Evolutionary conservation across 2,797 vertebrate genomes (phyloP).

Genomic region (Thalassophryne amazonica): DNA sequence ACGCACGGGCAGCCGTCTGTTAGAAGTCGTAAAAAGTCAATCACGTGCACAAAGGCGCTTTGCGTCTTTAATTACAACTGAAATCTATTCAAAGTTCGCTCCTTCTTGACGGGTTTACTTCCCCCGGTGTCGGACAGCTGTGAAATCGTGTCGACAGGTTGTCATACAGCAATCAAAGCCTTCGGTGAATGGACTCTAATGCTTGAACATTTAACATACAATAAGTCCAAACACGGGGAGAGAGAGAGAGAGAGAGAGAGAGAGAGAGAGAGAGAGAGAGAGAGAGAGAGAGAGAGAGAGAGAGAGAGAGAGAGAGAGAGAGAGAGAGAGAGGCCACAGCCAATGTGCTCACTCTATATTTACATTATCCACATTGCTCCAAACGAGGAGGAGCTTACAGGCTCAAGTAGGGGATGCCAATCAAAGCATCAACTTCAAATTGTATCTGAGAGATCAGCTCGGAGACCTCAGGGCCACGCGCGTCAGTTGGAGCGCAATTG

Average conservation of each 20-base stretch:
- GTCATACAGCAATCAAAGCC: constrained; percentile 91
- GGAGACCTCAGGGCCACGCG: constrained; percentile 93
- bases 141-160: constrained; percentile 92
- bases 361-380: constrained; percentile 86
- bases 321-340: constrained; percentile 55
- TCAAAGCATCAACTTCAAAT: constrained; percentile 99
- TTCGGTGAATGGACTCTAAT: constrained; percentile 87
- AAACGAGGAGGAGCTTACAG: constrained; percentile 86
- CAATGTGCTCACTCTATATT: constrained; percentile 82
- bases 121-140: constrained; percentile 90
- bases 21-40: constrained; percentile 47
- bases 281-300: background rate
- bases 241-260: constrained; percentile 22
- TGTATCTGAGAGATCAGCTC: constrained; percentile 96
- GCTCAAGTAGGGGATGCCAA: constrained; percentile 93
- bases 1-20: constrained; percentile 30
- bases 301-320: background rate
- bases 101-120: constrained; percentile 82
- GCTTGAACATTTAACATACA: constrained; percentile 90
- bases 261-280: background rate
- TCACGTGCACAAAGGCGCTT: constrained; percentile 38
- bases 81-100: constrained; percentile 81
- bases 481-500: constrained; percentile 98
- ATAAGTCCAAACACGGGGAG: constrained; percentile 78
- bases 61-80: constrained; percentile 65